A percentile compares a stretch with the other conserved stretches of the same genome.
These are phyloP conservation scores for Coptodon bakossiorum DNA, from an alignment of 2,113 vertebrate species.

Conservation along the genomic window DNA sequence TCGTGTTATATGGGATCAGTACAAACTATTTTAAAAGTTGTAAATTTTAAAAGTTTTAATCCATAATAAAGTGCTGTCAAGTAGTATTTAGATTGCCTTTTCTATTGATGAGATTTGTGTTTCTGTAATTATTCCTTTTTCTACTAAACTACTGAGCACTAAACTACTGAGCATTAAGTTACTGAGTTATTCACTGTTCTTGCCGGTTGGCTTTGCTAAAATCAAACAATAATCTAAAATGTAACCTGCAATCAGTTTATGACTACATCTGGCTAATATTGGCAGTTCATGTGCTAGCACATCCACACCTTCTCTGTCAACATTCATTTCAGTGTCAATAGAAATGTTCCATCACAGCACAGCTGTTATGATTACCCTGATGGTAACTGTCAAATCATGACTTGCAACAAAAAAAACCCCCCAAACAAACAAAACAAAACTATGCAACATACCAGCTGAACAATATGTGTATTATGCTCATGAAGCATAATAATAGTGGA, in stretches of 20 bases:
- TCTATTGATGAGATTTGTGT: background rate
- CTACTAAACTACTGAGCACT: background rate
- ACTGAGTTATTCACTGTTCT: background rate
- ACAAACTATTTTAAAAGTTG: background rate
- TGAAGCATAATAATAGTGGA: background rate
- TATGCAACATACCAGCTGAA: background rate
- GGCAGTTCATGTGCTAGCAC: background rate
- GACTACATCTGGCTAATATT: background rate
- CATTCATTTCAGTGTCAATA: background rate
- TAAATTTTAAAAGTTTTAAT: background rate
- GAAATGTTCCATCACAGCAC: background rate
- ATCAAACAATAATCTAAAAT: background rate
- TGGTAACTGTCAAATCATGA: background rate
- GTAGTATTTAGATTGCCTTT: background rate
- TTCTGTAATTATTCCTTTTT: background rate
- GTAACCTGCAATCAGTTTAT: background rate
- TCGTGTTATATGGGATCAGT: background rate
- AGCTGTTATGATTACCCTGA: background rate
- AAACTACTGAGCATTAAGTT: background rate
- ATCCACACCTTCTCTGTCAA: background rate
- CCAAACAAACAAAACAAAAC: background rate
- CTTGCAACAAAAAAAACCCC: rapidly evolving
- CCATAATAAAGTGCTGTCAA: background rate
- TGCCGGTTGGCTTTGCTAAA: background rate
- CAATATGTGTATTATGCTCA: background rate